Evolutionary conservation across 2,113 vertebrate species (phyloP).

Genomic region (Lontra canadensis): DNA sequence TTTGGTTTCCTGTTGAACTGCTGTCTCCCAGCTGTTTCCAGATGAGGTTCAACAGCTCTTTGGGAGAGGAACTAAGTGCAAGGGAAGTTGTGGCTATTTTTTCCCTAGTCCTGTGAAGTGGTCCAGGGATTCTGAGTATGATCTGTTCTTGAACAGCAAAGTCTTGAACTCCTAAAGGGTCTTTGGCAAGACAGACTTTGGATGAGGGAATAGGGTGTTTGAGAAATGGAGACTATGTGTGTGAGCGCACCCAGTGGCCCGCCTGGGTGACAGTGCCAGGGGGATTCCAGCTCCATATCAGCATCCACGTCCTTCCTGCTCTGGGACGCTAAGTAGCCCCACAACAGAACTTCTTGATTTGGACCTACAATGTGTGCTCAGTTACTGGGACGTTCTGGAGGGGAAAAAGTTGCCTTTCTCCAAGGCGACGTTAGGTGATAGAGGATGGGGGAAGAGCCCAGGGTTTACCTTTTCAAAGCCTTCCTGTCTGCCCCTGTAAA

Average conservation of each 20-base stretch:
- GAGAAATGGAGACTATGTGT: neutral
- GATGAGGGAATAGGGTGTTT: neutral
- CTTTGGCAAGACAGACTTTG: neutral
- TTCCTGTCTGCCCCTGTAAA: neutral
- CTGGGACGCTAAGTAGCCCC: neutral
- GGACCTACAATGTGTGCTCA: neutral
- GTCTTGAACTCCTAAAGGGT: neutral
- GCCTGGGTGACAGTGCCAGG: too few species aligned
- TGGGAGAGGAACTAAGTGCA: slow-evolving; percentile 52
- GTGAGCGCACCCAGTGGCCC: neutral
- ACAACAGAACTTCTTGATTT: neutral
- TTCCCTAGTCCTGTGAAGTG: neutral
- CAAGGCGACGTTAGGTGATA: neutral
- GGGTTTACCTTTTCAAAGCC: neutral
- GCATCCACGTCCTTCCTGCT: neutral
- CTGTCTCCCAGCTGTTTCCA: slow-evolving; percentile 77
- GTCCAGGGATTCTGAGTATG: neutral
- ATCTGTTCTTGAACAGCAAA: neutral
- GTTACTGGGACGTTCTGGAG: neutral
- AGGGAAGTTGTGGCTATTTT: slow-evolving; percentile 60
- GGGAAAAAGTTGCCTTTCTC: neutral
- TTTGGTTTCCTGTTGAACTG: slow-evolving; percentile 75
- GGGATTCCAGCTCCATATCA: neutral
- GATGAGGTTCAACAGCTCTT: slow-evolving; percentile 62
- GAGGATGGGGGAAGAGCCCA: neutral